A percentile compares a stretch with the other conserved stretches of the same genome.
These are phyloP conservation scores for Eurosta solidaginis DNA, from an alignment of 1,140 invertebrate genomes.

Conservation along the genomic window DNA sequence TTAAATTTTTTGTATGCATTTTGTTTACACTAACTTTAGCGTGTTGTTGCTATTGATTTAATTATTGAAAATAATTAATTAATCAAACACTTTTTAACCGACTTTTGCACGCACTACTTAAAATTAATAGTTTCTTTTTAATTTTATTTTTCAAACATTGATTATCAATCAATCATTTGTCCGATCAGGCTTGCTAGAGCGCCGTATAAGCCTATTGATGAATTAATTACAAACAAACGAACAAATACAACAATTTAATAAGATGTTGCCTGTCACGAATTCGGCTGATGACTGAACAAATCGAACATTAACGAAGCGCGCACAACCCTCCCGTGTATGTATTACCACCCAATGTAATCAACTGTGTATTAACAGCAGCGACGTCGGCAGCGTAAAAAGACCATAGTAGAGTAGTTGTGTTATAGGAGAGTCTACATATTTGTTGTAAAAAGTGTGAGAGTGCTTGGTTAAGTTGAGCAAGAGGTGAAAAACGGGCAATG, in stretches of 20 bases:
- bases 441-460: too few species aligned
- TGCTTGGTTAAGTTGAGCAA: neutral
- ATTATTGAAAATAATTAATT: neutral
- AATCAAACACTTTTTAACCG: neutral
- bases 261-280: slow-evolving; percentile 60
- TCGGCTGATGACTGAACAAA: slow-evolving; percentile 59
- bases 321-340: slow-evolving; percentile 49
- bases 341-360: slow-evolving; percentile 24
- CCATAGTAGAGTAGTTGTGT: neutral
- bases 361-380: slow-evolving; percentile 27
- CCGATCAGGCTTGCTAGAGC: neutral
- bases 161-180: neutral
- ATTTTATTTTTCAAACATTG: neutral
- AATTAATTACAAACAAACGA: neutral
- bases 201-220: slow-evolving; percentile 2
- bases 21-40: neutral
- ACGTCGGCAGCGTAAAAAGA: neutral
- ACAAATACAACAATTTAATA: slow-evolving; percentile 38
- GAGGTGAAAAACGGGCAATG: slow-evolving; percentile 16
- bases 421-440: too few species aligned
- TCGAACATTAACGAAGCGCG: slow-evolving; percentile 50
- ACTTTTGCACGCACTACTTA: neutral
- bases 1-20: neutral
- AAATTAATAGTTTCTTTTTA: neutral
- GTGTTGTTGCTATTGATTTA: neutral